Percentiles rank a stretch among this genome's conserved stretches.
Evolutionary conservation across 2,113 vertebrate genomes (phyloP).

Genomic region (Isurus oxyrinchus): DNA sequence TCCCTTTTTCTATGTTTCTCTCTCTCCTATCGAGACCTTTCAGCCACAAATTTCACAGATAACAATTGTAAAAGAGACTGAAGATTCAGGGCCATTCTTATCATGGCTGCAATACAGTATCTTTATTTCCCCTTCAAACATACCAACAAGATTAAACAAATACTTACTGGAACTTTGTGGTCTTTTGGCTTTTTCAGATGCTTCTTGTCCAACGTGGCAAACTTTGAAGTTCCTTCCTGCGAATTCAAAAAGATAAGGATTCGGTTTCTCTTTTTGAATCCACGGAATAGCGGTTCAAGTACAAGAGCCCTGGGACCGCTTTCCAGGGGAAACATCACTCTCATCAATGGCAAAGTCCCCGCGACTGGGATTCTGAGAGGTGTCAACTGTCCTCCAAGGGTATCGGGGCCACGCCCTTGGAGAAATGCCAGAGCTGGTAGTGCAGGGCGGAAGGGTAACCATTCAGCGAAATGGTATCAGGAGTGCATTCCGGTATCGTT

Average conservation of each 20-base stretch:
- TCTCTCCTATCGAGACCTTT: too few species aligned
- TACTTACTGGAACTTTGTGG: background rate
- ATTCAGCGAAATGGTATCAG: too few species aligned
- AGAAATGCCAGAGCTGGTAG: too few species aligned
- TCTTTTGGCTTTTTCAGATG: background rate
- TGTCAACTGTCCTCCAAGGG: too few species aligned
- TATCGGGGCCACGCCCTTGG: too few species aligned
- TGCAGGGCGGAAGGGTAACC: too few species aligned
- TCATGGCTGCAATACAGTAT: background rate
- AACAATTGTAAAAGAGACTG: background rate
- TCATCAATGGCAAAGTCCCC: background rate
- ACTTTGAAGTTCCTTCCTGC: conserved; percentile 19
- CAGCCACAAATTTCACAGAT: background rate
- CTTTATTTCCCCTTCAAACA: background rate
- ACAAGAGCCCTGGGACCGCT: background rate
- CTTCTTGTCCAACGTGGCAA: conserved; percentile 28
- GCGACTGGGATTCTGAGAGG: too few species aligned
- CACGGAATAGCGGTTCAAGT: too few species aligned
- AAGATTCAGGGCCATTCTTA: background rate
- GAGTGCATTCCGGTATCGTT: too few species aligned
- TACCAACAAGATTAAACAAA: background rate
- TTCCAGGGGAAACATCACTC: background rate
- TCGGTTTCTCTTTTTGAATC: background rate
- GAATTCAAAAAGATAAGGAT: background rate
- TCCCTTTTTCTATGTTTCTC: too few species aligned